Conservation (phyloP, 53 echinoderm and acorn worm genomes). For the Glandiceps talaboti region DNA sequence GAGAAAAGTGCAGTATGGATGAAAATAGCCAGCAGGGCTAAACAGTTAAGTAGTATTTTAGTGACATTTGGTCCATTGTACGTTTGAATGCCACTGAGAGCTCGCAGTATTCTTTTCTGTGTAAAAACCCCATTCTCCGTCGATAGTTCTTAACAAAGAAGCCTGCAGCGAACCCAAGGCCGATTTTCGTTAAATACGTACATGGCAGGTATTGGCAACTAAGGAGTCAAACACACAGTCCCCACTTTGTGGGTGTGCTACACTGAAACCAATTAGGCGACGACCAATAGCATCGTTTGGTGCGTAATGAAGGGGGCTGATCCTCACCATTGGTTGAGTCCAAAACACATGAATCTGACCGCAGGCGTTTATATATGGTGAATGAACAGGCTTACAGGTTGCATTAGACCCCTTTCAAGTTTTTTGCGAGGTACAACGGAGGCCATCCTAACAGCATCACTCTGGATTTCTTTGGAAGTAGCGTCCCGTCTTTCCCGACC, state of each 20-base stretch:
- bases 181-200: not conserved
- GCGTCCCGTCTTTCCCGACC: not conserved
- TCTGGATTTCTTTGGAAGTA: not conserved
- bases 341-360: not conserved
- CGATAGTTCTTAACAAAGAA: not conserved
- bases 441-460: not conserved
- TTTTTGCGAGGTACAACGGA: not conserved
- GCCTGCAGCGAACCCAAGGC: not conserved
- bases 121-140: not conserved
- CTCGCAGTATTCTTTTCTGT: not conserved
- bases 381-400: not conserved
- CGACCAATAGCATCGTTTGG: not conserved
- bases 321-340: slow-evolving; percentile 1
- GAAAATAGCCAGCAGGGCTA: not conserved
- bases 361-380: not conserved
- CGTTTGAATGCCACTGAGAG: not conserved
- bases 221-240: not conserved
- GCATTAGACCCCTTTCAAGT: not conserved
- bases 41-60: not conserved
- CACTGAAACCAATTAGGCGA: not conserved
- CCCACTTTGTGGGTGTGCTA: not conserved
- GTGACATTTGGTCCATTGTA: not conserved
- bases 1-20: not conserved
- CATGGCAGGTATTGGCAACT: not conserved
- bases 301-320: not conserved